These are phyloP conservation scores for Austrolebias charrua DNA, from an alignment of 2,797 vertebrate species.

Conservation along the genomic window DNA sequence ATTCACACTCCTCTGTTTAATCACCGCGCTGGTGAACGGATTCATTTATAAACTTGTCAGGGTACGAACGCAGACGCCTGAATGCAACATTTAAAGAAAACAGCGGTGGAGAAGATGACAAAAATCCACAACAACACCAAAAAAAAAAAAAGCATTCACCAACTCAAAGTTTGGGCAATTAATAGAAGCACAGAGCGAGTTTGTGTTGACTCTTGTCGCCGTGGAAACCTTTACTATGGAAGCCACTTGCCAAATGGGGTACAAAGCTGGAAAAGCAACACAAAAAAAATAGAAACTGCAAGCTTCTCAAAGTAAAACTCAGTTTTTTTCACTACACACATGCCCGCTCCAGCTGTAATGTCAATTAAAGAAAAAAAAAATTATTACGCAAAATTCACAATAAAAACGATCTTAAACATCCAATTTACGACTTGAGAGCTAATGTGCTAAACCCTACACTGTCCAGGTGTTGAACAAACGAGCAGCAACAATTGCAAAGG, in stretches of 20 bases:
- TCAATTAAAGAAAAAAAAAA: slow-evolving; percentile 36
- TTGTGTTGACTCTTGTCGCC: slow-evolving; percentile 65
- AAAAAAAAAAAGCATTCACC: slow-evolving; percentile 35
- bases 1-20: slow-evolving; percentile 44
- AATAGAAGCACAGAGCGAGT: slow-evolving; percentile 43
- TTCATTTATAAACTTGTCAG: slow-evolving; percentile 3
- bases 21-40: slow-evolving; percentile 19
- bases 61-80: slow-evolving; percentile 5
- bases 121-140: slow-evolving; percentile 16
- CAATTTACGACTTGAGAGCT: slow-evolving; percentile 18
- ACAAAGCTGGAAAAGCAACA: slow-evolving; percentile 45
- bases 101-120: slow-evolving; percentile 14
- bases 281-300: slow-evolving; percentile 40
- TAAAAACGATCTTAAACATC: slow-evolving; percentile 15
- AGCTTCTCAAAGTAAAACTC: slow-evolving; percentile 39
- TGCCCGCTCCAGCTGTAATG: slow-evolving; percentile 31
- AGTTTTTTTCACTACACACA: slow-evolving; percentile 31
- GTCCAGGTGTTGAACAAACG: slow-evolving; percentile 52
- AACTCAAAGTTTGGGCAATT: slow-evolving; percentile 28
- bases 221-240: slow-evolving; percentile 62
- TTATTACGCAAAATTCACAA: slow-evolving; percentile 32
- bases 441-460: slow-evolving; percentile 32
- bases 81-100: slow-evolving; percentile 12
- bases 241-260: slow-evolving; percentile 41
- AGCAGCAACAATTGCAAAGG: slow-evolving; percentile 20